Evolutionary conservation across 2,113 vertebrate species (phyloP), one percentile per base, ranked within the genome.

Genomic region (Bungarus multicinctus): DNA sequence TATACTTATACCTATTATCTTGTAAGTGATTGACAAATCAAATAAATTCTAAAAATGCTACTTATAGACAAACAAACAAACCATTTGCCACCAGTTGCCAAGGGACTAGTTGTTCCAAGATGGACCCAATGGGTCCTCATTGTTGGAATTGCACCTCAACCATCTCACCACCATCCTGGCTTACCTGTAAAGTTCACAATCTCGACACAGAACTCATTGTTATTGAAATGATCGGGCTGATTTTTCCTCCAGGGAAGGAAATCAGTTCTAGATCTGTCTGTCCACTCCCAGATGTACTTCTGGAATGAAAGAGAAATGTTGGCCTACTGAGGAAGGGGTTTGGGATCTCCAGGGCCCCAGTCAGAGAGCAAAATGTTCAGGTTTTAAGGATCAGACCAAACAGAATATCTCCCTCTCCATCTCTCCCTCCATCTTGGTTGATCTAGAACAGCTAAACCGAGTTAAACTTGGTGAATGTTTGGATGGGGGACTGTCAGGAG

Each of bases 201-300:
- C 57, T n/a, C 60, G n/a, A 5, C 60, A 1, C 60, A 64, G 60
- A 12, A 30, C 3, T 64, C 60, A 12, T 30, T 64, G 60, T 14
- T n/a, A 9, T 2, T 4, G 27, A 1, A 64, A 11, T n/a, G 27
- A 14, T n/a, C 11, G 11, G 60, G 60, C 60, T 64, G 27, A 2
- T 30, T 5, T 0, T n/a, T 4, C 0, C 0, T 0, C 60, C 60
- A 69, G 1, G 0, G 0, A 1, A n/a, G 10, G 30, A n/a, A 69
- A 3, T n/a, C 1, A 1, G 30, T 69, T 1, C 1, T 14, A 2
- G 60, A 69, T 30, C 60, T 14, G 4, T 69, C 60, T 0, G 27
- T 69, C 60, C 60, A 69, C 60, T n/a, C 27, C 60, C 60, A 69
- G 11, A 0, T 2, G 11, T 14, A 5, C 3, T n/a, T 12, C 60